Conservation (phyloP, 2,888 invertebrate genomes). For the Dynastes grantii region DNA sequence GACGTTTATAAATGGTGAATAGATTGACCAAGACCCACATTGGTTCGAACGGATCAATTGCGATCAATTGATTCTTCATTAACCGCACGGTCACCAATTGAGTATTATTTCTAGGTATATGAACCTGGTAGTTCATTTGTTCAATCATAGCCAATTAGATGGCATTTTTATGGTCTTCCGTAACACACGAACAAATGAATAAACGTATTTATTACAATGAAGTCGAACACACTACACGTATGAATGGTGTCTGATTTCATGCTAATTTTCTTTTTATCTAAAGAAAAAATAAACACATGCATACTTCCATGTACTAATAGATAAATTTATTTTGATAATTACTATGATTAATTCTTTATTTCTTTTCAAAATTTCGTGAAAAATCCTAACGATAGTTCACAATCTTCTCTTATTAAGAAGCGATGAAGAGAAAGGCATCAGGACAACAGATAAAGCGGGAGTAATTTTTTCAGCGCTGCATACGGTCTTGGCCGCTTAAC, state of each 20-base stretch:
- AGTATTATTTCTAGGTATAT: constrained; percentile 15
- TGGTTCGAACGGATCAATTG: constrained; percentile 18
- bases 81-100: not conserved
- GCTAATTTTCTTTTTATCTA: too few species aligned
- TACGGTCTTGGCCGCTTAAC: constrained; percentile 24
- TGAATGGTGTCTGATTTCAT: too few species aligned
- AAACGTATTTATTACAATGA: not conserved
- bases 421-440: too few species aligned
- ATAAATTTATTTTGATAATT: too few species aligned
- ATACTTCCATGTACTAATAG: too few species aligned
- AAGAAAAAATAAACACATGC: too few species aligned
- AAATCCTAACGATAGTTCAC: not conserved
- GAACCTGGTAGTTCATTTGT: not conserved
- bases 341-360: too few species aligned
- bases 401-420: too few species aligned
- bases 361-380: too few species aligned
- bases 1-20: constrained; percentile 8
- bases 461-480: not conserved
- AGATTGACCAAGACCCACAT: constrained; percentile 36
- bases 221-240: too few species aligned
- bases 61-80: constrained; percentile 23
- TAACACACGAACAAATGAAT: not conserved
- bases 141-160: constrained; percentile 13
- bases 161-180: not conserved
- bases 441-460: too few species aligned